Percentiles rank a stretch among this genome's conserved stretches.
phyloP scores from a whole-genome alignment of 2,888 invertebrate genomes.

The Thyatira batis region DNA sequence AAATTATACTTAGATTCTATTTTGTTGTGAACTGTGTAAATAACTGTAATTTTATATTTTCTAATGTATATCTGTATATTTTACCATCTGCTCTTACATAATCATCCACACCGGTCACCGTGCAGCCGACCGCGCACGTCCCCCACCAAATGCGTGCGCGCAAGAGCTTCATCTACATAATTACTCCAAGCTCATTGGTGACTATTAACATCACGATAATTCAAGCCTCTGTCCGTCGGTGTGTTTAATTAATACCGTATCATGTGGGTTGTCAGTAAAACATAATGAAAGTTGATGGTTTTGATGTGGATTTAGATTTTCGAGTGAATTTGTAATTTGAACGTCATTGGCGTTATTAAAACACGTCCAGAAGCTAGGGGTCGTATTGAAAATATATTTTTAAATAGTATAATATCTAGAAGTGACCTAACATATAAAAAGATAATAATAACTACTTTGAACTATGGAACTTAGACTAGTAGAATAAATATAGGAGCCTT shows the following conservation, averaged over 20 bases:
- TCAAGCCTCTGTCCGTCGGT: constrained; percentile 61
- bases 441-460: no score
- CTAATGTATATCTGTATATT: constrained; percentile 22
- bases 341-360: constrained; percentile 37
- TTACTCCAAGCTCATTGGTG: constrained; percentile 80
- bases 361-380: constrained; percentile 16
- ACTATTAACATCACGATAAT: constrained; percentile 80
- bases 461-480: no score
- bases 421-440: no score
- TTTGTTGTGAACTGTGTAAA: no score
- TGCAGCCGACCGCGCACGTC: constrained; percentile 28
- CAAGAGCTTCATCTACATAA: constrained; percentile 78
- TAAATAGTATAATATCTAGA: not conserved
- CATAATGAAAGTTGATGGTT: constrained; percentile 64
- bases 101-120: constrained; percentile 29
- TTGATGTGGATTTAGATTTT: constrained; percentile 27
- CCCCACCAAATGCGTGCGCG: constrained; percentile 58
- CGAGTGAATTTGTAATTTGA: constrained; percentile 36
- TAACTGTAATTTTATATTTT: no score
- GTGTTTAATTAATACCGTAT: constrained; percentile 77
- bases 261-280: constrained; percentile 77
- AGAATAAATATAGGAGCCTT: no score
- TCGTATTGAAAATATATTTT: not conserved
- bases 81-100: constrained; percentile 19
- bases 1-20: no score